A percentile compares a stretch with the other conserved stretches of the same genome.
Conservation (phyloP, 2,113 vertebrate species). For the Plecotus auritus region DNA sequence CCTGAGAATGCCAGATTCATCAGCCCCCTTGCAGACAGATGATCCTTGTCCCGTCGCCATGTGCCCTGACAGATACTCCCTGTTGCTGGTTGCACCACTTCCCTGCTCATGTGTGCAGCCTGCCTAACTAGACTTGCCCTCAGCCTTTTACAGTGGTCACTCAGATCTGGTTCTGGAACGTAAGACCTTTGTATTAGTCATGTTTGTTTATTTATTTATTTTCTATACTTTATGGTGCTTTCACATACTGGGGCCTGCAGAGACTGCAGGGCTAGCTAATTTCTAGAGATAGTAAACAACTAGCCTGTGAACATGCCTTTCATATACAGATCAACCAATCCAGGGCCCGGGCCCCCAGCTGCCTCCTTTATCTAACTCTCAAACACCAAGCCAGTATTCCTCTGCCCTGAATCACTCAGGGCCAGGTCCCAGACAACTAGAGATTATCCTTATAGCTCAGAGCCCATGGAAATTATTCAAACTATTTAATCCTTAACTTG, state of each 20-base stretch:
- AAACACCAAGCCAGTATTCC: not conserved
- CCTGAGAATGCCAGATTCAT: not conserved
- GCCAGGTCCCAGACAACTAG: not conserved
- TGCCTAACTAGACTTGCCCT: not conserved
- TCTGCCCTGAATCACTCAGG: not conserved
- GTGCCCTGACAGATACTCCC: not conserved
- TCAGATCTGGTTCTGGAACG: not conserved
- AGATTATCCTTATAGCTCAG: not conserved
- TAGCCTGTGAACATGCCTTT: not conserved
- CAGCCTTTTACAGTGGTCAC: not conserved
- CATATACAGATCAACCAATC: not conserved
- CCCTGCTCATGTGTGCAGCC: not conserved
- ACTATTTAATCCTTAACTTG: not conserved
- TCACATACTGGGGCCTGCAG: not conserved
- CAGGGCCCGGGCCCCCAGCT: not conserved
- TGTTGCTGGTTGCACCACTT: not conserved
- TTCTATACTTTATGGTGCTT: not conserved
- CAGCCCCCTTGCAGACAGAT: not conserved
- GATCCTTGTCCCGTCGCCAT: not conserved
- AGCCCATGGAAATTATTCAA: not conserved
- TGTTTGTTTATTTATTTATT: not conserved
- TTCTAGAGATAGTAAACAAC: not conserved
- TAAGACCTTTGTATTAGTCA: not conserved
- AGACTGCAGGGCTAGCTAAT: not conserved
- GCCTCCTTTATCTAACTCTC: not conserved